Evolutionary conservation across 2,888 invertebrate species (phyloP).

Genomic region (Linnaemya tessellans): DNA sequence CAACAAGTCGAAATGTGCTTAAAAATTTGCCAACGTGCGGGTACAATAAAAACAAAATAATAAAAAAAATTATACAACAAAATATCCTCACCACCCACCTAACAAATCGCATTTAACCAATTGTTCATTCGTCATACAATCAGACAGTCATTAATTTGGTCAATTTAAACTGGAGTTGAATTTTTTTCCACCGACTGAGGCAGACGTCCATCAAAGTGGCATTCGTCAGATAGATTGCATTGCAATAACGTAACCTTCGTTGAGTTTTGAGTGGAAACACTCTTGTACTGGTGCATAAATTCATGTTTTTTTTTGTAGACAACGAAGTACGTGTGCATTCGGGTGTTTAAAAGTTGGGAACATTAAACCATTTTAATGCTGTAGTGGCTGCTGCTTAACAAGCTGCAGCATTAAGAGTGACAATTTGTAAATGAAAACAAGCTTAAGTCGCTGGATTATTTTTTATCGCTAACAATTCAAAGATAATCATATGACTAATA

Average conservation of each 20-base stretch:
- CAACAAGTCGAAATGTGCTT: conserved; percentile 22
- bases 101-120: conserved; percentile 3
- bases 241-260: conserved; percentile 35
- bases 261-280: conserved; percentile 10
- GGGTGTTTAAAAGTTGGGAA: neutral
- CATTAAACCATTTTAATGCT: conserved; percentile 49
- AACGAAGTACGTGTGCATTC: conserved; percentile 5
- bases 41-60: neutral
- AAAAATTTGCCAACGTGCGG: conserved; percentile 29
- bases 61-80: conserved; percentile 2
- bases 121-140: conserved; percentile 2
- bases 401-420: conserved; percentile 34
- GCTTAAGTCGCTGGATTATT: neutral
- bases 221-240: conserved; percentile 45
- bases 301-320: neutral
- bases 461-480: neutral
- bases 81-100: conserved; percentile 41
- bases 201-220: conserved; percentile 64
- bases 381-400: conserved; percentile 17
- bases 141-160: conserved; percentile 17
- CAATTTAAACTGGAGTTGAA: conserved; percentile 40
- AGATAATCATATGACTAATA: conserved; percentile 23
- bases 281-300: conserved; percentile 7
- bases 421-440: conserved; percentile 37
- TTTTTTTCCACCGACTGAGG: conserved; percentile 43